A percentile compares a stretch with the other conserved stretches of the same genome.
phyloP scores from a whole-genome alignment of 2,797 vertebrate species.

The Euphonia xanthogaster region DNA sequence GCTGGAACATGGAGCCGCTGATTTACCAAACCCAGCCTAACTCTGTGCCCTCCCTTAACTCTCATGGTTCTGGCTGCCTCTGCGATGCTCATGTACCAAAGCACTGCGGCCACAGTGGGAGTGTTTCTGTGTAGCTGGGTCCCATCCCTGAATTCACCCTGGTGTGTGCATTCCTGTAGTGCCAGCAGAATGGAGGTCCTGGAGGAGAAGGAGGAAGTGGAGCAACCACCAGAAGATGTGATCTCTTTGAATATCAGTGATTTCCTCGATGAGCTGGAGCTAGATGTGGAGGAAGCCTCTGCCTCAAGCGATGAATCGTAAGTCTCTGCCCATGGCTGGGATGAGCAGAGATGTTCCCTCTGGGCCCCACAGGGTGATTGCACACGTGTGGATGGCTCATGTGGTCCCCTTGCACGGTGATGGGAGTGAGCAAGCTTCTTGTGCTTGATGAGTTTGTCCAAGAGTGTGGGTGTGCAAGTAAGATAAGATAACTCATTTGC shows the following conservation, averaged over 20 bases:
- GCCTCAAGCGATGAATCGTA: not conserved
- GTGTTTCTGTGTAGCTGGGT: not conserved
- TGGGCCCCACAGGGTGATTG: not conserved
- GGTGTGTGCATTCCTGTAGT: not conserved
- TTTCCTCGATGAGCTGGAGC: conserved; percentile 16
- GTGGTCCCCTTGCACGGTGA: not conserved
- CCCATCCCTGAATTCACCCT: not conserved
- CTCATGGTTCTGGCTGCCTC: not conserved
- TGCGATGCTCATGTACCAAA: accelerated
- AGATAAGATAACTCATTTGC: not conserved
- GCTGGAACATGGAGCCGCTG: too few relatives aligned
- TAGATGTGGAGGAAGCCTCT: not conserved
- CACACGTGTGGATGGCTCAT: accelerated
- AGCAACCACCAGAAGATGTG: not conserved
- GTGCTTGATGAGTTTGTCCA: not conserved
- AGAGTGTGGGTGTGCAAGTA: accelerated
- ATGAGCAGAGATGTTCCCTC: not conserved
- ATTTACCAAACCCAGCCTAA: not conserved
- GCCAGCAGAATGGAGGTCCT: conserved; percentile 62
- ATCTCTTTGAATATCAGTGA: not conserved
- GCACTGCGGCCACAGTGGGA: accelerated
- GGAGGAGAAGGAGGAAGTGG: conserved; percentile 53
- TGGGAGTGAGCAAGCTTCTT: accelerated
- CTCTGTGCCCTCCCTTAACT: not conserved
- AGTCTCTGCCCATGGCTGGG: not conserved